These are phyloP conservation scores for Masticophis lateralis DNA, from an alignment of 2,797 vertebrate genomes.

Conservation along the genomic window DNA sequence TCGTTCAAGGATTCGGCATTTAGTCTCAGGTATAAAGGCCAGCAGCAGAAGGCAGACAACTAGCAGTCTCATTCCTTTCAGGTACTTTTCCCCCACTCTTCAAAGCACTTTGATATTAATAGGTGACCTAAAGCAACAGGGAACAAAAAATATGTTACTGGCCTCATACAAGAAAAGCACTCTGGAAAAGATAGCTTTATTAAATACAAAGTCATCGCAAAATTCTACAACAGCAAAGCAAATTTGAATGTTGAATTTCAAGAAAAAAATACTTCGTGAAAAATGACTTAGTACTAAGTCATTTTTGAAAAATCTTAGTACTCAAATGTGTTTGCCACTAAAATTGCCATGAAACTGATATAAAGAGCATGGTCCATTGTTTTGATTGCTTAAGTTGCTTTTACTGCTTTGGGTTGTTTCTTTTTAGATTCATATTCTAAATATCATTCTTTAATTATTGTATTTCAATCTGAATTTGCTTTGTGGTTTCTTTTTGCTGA, in stretches of 20 bases:
- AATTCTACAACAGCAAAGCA: background rate
- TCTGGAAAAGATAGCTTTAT: rapidly evolving
- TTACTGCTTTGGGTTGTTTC: background rate
- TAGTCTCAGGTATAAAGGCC: conserved; percentile 50
- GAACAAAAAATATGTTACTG: background rate
- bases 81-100: background rate
- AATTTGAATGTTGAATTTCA: background rate
- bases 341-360: background rate
- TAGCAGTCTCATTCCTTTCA: conserved; percentile 63
- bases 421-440: background rate
- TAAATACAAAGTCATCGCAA: background rate
- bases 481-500: background rate
- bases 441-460: background rate
- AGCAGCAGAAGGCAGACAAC: conserved; percentile 70
- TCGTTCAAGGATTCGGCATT: conserved; percentile 34
- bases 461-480: background rate
- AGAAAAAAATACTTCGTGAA: background rate
- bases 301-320: background rate
- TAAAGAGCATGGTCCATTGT: background rate
- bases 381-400: background rate
- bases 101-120: rapidly evolving
- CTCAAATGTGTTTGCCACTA: background rate
- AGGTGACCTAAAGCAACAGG: conserved; percentile 1
- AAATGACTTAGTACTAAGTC: background rate
- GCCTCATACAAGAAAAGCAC: background rate